Evolutionary conservation across 2,888 invertebrate genomes (phyloP), one percentile per base, ranked within the genome.

Genomic region (Steromphala cineraria): DNA sequence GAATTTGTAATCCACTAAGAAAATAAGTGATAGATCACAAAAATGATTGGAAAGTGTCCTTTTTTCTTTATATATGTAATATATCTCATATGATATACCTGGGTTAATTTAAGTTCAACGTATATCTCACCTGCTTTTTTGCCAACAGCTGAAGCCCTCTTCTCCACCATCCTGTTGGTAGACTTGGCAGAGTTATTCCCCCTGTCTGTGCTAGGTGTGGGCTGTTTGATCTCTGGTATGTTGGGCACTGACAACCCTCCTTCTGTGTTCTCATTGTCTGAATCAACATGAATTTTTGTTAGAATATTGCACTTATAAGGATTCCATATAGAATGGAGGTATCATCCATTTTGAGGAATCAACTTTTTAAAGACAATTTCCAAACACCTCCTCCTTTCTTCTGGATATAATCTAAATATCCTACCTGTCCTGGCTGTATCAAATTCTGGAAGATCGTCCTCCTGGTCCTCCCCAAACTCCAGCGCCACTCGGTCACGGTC

Each of bases 181-280:
- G 89, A 89, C 82, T 84, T 86, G 46, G 87, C 89, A 8, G 89
- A 89, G 52, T 85, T 85, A 28, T 85, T 87, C 31, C 87, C 83
- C 74, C 83, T 84, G 40, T 88, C 88, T 87, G 88, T 80, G 62
- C 87, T 87, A 21, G 88, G 88, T 62, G 89, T 88, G 21, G 88
- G 85, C 71, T 87, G 86, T 75, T 88, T 88, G 46, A 84, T 82
- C 62, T 89, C 89, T 52, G 84, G 81, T 31, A 83, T 75, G 8
- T 67, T 62, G 17, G 84, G 82, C 19, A 82, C 79, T 17, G 80
- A 79, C 17, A 84, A 77, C 0, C 85, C 84, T 21, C 83, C 82
- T 62, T 85, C 85, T 1, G 78, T 75, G 2, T 55, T 24, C 5
- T 77, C 77, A 8, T 21, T 36, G 13, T 77, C 77, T 75, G 40